Percentiles rank a stretch among this genome's conserved stretches.
Conservation (phyloP, 2,797 vertebrate genomes). For the Onychomys torridus region DNA sequence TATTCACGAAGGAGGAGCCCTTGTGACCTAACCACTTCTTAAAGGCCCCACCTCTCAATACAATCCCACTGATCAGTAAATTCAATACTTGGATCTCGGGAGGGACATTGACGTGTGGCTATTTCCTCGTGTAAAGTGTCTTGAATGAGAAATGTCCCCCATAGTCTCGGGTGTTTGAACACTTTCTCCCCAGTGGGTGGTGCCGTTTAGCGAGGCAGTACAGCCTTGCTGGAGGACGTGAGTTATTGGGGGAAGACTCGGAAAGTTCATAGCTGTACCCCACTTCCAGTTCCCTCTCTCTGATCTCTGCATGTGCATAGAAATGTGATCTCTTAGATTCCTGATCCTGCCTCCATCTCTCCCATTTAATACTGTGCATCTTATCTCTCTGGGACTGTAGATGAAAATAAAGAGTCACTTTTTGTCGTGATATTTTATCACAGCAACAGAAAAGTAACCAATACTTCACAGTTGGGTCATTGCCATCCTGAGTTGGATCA, state of each 20-base stretch:
- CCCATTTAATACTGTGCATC: too few relatives aligned
- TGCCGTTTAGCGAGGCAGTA: too few relatives aligned
- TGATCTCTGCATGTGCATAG: not conserved
- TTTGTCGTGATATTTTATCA: not conserved
- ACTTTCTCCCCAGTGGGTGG: not conserved
- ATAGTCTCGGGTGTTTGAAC: not conserved
- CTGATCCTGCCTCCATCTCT: not conserved
- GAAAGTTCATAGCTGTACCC: not conserved
- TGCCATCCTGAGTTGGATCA: not conserved
- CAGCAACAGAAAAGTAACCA: not conserved
- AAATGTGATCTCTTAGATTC: not conserved
- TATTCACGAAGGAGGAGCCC: not conserved
- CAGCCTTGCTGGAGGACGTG: not conserved
- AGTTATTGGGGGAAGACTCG: not conserved
- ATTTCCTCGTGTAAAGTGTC: not conserved
- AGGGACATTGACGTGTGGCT: not conserved
- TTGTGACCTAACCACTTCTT: not conserved
- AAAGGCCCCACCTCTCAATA: not conserved
- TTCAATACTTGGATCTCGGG: not conserved
- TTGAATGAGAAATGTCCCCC: not conserved
- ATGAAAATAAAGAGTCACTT: not conserved
- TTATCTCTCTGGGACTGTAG: not conserved
- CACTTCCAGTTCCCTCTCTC: not conserved
- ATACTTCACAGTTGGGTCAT: not conserved
- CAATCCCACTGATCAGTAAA: not conserved